Percentiles rank a stretch among this genome's conserved stretches.
Conservation (phyloP, 92 coral and sea anemone species). For the Porites rus region DNA sequence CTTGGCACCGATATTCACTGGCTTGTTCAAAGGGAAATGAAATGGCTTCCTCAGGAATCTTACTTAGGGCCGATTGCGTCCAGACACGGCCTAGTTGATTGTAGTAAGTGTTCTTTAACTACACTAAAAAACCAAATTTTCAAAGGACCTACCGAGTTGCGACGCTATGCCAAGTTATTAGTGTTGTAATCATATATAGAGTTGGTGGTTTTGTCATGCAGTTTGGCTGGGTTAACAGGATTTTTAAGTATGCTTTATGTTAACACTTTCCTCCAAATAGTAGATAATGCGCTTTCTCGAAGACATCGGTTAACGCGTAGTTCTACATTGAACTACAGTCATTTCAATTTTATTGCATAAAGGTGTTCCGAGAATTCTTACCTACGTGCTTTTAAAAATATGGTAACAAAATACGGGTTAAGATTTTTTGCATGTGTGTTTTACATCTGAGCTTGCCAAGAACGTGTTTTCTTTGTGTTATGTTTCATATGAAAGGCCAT, state of each 20-base stretch:
- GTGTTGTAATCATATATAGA: too few relatives aligned
- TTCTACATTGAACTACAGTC: not conserved
- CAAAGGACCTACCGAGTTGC: too few relatives aligned
- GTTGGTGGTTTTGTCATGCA: too few relatives aligned
- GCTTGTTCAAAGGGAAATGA: not conserved
- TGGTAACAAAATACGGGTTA: not conserved
- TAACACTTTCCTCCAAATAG: not conserved
- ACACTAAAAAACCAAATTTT: not conserved
- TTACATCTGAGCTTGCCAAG: not conserved
- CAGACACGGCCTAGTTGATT: not conserved
- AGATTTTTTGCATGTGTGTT: not conserved
- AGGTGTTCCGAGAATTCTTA: not conserved
- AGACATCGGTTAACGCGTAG: too few relatives aligned
- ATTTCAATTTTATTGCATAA: too few relatives aligned
- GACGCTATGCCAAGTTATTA: too few relatives aligned
- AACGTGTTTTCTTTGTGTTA: conserved; percentile 2
- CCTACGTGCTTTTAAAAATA: not conserved
- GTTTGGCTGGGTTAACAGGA: too few relatives aligned
- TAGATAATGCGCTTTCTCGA: too few relatives aligned
- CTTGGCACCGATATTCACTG: too few relatives aligned
- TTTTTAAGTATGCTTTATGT: not conserved
- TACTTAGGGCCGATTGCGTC: not conserved
- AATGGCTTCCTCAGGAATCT: not conserved
- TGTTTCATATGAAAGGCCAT: not conserved
- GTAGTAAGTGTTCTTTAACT: not conserved